These are phyloP conservation scores for Syngnathus acus DNA, from an alignment of 2,797 vertebrate genomes.

Conservation along the genomic window DNA sequence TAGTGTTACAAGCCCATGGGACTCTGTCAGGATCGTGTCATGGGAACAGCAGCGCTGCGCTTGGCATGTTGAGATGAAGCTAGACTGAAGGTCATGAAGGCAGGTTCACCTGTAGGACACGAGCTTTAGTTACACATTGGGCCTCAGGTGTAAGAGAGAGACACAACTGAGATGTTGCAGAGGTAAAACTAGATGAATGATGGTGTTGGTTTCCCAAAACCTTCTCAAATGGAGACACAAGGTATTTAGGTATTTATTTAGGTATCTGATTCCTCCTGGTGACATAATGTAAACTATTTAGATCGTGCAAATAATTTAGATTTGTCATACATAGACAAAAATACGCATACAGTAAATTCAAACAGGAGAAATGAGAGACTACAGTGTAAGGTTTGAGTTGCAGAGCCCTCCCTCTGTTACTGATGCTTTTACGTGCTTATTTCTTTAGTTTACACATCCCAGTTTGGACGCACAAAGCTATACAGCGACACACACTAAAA, in stretches of 20 bases:
- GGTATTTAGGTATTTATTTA: too few relatives aligned
- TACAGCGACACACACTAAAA: slow-evolving; percentile 31
- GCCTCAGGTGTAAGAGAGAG: slow-evolving; percentile 42
- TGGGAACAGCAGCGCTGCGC: slow-evolving; percentile 25
- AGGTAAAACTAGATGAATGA: slow-evolving; percentile 10
- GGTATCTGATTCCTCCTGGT: too few relatives aligned
- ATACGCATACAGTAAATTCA: background rate
- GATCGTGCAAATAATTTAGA: too few relatives aligned
- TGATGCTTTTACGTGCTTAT: slow-evolving; percentile 6
- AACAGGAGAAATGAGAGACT: background rate
- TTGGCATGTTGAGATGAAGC: slow-evolving; percentile 29
- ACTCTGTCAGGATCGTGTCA: slow-evolving; percentile 27
- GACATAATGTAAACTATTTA: too few relatives aligned
- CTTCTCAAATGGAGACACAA: too few relatives aligned
- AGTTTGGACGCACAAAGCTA: slow-evolving; percentile 16
- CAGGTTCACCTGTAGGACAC: slow-evolving; percentile 65
- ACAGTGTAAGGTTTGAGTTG: slow-evolving; percentile 10
- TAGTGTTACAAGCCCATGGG: slow-evolving; percentile 60
- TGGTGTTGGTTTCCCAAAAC: background rate
- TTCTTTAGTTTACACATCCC: slow-evolving; percentile 20
- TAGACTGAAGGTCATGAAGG: slow-evolving; percentile 34
- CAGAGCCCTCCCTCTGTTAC: slow-evolving; percentile 11
- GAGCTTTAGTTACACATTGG: slow-evolving; percentile 62
- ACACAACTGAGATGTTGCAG: slow-evolving; percentile 8
- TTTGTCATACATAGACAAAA: too few relatives aligned